Evolutionary conservation across 1,140 invertebrate genomes (phyloP).

Genomic region (Lasioglossum albipes): DNA sequence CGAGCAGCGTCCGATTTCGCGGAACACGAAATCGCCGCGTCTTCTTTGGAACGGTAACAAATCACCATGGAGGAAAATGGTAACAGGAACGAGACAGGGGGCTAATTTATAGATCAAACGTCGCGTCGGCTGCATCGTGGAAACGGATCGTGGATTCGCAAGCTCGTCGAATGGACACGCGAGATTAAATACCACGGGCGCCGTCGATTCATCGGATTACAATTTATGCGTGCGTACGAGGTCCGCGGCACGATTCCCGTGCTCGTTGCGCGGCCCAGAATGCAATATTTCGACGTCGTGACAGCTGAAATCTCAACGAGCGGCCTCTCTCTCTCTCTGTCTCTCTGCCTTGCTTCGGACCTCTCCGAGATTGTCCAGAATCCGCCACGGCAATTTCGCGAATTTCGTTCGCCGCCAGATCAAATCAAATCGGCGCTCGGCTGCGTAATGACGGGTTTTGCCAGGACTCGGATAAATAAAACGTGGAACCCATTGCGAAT

Average conservation of each 20-base stretch:
- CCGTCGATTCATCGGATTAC: conserved; percentile 35
- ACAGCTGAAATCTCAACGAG: conserved; percentile 56
- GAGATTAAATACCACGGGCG: conserved; percentile 16
- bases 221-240: conserved; percentile 22
- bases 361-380: conserved; percentile 14
- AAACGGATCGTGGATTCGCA: background rate
- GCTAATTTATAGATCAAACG: conserved; percentile 9
- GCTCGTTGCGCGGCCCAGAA: conserved; percentile 13
- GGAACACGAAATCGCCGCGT: background rate
- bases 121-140: background rate
- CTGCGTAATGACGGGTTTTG: conserved; percentile 31
- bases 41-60: background rate
- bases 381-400: conserved; percentile 51
- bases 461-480: conserved; percentile 9
- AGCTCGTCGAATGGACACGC: background rate
- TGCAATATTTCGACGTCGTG: conserved; percentile 54
- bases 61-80: background rate
- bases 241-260: background rate
- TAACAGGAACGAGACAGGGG: background rate
- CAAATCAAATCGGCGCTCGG: conserved; percentile 33
- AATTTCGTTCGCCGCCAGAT: conserved; percentile 29
- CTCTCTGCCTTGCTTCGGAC: conserved; percentile 12
- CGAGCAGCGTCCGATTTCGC: background rate
- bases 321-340: conserved; percentile 10
- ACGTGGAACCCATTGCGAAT: background rate